These are phyloP conservation scores for Stenchaetothrips biformis DNA, from an alignment of 2,888 invertebrate species.

Conservation along the genomic window DNA sequence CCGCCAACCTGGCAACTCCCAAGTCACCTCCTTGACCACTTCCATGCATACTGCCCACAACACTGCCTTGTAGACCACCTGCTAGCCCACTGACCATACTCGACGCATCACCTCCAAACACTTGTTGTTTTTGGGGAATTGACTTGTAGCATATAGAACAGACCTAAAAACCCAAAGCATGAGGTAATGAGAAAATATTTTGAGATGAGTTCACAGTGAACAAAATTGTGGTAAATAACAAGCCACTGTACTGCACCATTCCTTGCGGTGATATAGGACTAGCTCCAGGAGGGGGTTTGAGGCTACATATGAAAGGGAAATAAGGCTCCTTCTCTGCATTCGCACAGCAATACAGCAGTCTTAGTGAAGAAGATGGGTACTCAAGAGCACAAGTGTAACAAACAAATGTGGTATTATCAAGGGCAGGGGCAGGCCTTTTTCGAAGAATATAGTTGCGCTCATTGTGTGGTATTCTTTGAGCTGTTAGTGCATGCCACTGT, in stretches of 20 bases:
- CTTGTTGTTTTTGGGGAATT: conserved; percentile 70
- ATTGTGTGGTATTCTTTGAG: conserved; percentile 65
- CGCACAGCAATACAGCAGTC: conserved; percentile 67
- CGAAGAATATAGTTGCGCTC: conserved; percentile 77
- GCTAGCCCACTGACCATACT: neutral
- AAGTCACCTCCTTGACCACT: conserved; percentile 34
- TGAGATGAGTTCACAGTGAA: conserved; percentile 4
- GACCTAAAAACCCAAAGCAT: conserved; percentile 53
- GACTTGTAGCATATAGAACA: conserved; percentile 81
- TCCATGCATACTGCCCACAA: conserved; percentile 45
- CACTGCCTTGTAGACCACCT: neutral
- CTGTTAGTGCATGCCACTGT: conserved; percentile 73
- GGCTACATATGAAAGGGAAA: conserved; percentile 79
- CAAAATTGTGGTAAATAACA: conserved; percentile 22
- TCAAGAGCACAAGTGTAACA: conserved; percentile 86
- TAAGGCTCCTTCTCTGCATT: conserved; percentile 61
- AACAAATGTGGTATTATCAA: conserved; percentile 68
- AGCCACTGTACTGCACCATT: conserved; percentile 40
- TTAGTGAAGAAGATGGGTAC: conserved; percentile 71
- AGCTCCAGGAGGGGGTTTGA: conserved; percentile 76
- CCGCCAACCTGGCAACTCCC: neutral
- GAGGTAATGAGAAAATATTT: neutral
- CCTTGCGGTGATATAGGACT: conserved; percentile 87
- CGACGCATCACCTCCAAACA: conserved; percentile 53
- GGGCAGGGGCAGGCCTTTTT: conserved; percentile 63